A percentile compares a stretch with the other conserved stretches of the same genome.
These are phyloP conservation scores for Drosophila pseudoananassae DNA, from an alignment of 1,140 invertebrate genomes.

Conservation along the genomic window DNA sequence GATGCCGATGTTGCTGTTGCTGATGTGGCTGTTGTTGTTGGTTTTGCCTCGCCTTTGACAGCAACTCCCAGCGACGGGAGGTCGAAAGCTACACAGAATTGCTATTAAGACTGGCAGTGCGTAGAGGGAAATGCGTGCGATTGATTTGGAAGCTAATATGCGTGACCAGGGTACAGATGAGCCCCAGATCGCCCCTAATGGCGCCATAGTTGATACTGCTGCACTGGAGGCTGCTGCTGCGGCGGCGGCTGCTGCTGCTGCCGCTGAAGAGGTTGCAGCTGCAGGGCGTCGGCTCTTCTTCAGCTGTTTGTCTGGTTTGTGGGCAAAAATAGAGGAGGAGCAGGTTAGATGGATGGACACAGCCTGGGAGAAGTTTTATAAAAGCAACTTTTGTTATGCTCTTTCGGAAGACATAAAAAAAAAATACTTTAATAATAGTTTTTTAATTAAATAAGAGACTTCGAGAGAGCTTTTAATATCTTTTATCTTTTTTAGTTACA, in stretches of 20 bases:
- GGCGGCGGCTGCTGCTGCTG: slow-evolving; percentile 52
- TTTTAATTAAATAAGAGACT: no score
- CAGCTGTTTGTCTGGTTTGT: slow-evolving; percentile 66
- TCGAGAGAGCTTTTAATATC: no score
- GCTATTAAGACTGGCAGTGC: slow-evolving; percentile 79
- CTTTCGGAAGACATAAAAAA: background rate
- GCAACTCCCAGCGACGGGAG: slow-evolving; percentile 24
- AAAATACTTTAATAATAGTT: background rate
- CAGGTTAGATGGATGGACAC: background rate
- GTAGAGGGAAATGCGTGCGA: slow-evolving; percentile 76
- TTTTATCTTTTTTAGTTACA: no score
- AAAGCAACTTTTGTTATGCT: slow-evolving; percentile 61
- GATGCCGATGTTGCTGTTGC: slow-evolving; percentile 29
- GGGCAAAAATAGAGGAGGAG: background rate
- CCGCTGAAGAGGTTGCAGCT: slow-evolving; percentile 62
- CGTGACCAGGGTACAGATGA: slow-evolving; percentile 59
- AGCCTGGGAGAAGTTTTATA: slow-evolving; percentile 19
- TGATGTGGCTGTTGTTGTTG: slow-evolving; percentile 1
- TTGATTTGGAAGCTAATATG: slow-evolving; percentile 73
- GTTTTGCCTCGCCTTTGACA: slow-evolving; percentile 6
- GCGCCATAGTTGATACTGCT: slow-evolving; percentile 23
- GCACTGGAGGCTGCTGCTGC: slow-evolving; percentile 36
- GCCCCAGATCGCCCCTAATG: slow-evolving; percentile 21
- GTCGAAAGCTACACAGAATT: slow-evolving; percentile 68
- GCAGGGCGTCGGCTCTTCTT: slow-evolving; percentile 75